Conservation (phyloP, 1,140 invertebrate species). For the Pectinophora gossypiella region DNA sequence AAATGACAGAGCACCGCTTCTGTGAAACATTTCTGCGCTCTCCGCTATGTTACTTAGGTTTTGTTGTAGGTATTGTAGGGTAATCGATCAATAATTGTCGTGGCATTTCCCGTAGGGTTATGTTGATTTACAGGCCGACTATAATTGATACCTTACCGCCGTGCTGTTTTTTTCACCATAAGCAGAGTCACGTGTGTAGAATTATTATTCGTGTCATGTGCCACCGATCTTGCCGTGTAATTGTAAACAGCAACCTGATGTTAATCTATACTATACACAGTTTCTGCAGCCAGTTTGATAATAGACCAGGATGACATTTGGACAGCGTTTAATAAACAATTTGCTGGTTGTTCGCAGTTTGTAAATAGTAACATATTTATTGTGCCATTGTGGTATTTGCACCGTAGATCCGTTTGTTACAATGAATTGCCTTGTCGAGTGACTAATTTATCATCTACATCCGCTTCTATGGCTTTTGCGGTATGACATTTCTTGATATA, state of each 20-base stretch:
- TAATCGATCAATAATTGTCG: conserved; percentile 25
- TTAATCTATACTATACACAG: neutral
- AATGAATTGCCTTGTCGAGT: neutral
- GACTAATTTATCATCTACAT: neutral
- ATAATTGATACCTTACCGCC: conserved; percentile 8
- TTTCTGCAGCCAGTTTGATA: neutral
- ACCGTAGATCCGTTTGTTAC: neutral
- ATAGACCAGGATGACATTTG: neutral
- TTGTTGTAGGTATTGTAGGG: too few species aligned
- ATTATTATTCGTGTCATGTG: conserved; percentile 4
- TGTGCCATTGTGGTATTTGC: neutral
- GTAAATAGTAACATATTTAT: neutral
- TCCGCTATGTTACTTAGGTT: too few species aligned
- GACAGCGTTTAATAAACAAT: neutral
- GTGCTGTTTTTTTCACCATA: neutral
- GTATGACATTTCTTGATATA: too few species aligned
- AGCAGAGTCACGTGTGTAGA: conserved; percentile 3
- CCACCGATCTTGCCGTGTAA: neutral
- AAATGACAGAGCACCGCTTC: neutral
- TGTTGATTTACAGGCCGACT: conserved; percentile 21
- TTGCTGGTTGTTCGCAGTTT: neutral
- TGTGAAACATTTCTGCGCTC: neutral
- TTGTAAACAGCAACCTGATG: neutral
- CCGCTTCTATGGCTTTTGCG: neutral
- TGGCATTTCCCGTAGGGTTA: conserved; percentile 22